Base-by-base conservation (phyloP, 37 sponge, comb jelly and placozoan genomes). In the Ianthella basta region DNA sequence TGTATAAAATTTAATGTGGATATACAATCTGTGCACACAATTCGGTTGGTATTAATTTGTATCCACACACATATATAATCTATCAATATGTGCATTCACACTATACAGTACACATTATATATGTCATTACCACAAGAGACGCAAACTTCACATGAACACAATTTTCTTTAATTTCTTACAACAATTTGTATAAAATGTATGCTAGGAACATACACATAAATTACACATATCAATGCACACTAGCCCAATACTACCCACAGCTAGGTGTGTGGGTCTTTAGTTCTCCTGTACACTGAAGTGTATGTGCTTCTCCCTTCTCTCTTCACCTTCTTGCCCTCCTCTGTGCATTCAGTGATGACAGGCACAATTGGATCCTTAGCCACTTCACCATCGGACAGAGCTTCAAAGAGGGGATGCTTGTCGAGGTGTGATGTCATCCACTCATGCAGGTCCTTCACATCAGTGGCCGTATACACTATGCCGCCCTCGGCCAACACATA, bases 271-370 rank as follows among this genome's bases (percentile, higher is more conserved):
- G 93, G 90, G 81, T 98, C 99, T 34, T 19, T 29, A n/a, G 89
- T 80, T 60, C 99, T 81, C 72, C 80, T 91, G 56, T 89, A 98
- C 59, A 88, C 82, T 59, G 97, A 88, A 0, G 84, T 89, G 44
- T 84, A 87, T 0, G 67, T 82, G 4, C 73, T 78, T 10, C 97
- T 94, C 13, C 56, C 85, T 44, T 65, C 69, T 24, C 99, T 56
- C 6, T 91, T 82, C 21, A 98, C 99, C 84, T 98, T 98, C 89
- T 92, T 89, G 6, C 95, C 97, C 57, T 98, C 99, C 84, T 98
- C 99, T 56, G 99, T 95, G 74, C 89, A 82, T 0, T 80, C 65
- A 12, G 67, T 40, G 16, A 98, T 85, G 24, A 92, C 54, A 24
- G 90, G 81, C 0, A 92, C 60, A 23, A 94, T 65, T 18, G 95